Evolutionary conservation across 2,797 vertebrate genomes (phyloP), one percentile per base, ranked within the genome.

Genomic region (Leuciscus waleckii): DNA sequence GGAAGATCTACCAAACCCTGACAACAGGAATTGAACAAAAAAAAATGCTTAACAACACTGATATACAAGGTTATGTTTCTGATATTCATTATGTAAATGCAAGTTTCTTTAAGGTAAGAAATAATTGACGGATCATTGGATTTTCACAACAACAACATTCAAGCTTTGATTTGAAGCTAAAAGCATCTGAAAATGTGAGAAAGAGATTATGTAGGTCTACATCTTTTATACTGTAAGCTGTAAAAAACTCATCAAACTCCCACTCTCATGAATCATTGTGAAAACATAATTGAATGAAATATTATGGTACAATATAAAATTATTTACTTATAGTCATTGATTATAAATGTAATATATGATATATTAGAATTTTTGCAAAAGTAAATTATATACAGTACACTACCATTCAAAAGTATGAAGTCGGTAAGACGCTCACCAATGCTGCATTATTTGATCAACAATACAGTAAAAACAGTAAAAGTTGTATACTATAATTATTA

Each of bases 1-100:
- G 43, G 14, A 81, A 19, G 23, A 65, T 74, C 61, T 41, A 39
- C 76, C 29, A 58, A 82, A 82, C n/a, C 54, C 69, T 81, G 61
- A 29, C 14, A 79, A 41, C 49, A 46, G 58, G 23, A 75, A 46
- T 3, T 54, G 1, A 39, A 78, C 16, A 13, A 61, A 54, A 26
- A 26, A 29, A 26, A 78, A 78, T 29, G 35, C 17, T 70, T 21
- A 71, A 49, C 29, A 23, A 75, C 17, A 82, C 26, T 26, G 14
- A 37, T 56, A 61, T 23, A 67, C 19, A 39, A 46, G 39, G 6
- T 46, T 56, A 56, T 63, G 26, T 37, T 35, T 82, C 41, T n/a
- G 68, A 9, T 70, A 32, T 49, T 80, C 14, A 61, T 65, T 65
- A 54, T 26, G 29, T 19, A 81, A 37, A 23, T 69, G 29, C 7